A percentile compares a stretch with the other conserved stretches of the same genome.
Evolutionary conservation across 2,113 vertebrate species (phyloP).

Genomic region (Saccopteryx bilineata): DNA sequence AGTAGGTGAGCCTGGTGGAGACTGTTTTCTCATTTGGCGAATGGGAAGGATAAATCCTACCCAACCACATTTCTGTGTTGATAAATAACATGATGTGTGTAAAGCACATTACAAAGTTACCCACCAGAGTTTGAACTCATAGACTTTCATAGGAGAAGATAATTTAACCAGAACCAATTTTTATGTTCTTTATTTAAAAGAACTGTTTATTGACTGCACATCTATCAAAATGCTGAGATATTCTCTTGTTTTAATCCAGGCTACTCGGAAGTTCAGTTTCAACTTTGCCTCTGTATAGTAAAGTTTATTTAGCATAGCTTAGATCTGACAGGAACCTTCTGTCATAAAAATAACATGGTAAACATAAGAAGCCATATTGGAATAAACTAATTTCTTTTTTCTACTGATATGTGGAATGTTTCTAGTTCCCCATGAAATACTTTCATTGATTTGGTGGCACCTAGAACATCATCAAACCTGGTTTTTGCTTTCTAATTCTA

Average conservation of each 20-base stretch:
- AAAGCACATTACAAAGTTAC: not conserved
- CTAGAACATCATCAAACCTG: not conserved
- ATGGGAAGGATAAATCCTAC: not conserved
- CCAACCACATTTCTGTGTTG: not conserved
- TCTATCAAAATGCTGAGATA: not conserved
- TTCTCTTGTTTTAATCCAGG: not conserved
- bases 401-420: not conserved
- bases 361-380: not conserved
- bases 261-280: not conserved
- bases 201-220: not conserved
- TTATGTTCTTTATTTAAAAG: not conserved
- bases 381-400: not conserved
- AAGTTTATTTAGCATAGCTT: not conserved
- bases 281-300: not conserved
- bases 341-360: not conserved
- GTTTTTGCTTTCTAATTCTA: constrained; percentile 19
- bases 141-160: not conserved
- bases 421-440: not conserved
- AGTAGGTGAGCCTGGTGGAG: not conserved
- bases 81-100: not conserved
- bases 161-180: not conserved
- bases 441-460: not conserved
- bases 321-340: not conserved
- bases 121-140: not conserved
- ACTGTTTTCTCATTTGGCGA: not conserved